Evolutionary conservation across 2,797 vertebrate species (phyloP).

Genomic region (Capromys pilorides): DNA sequence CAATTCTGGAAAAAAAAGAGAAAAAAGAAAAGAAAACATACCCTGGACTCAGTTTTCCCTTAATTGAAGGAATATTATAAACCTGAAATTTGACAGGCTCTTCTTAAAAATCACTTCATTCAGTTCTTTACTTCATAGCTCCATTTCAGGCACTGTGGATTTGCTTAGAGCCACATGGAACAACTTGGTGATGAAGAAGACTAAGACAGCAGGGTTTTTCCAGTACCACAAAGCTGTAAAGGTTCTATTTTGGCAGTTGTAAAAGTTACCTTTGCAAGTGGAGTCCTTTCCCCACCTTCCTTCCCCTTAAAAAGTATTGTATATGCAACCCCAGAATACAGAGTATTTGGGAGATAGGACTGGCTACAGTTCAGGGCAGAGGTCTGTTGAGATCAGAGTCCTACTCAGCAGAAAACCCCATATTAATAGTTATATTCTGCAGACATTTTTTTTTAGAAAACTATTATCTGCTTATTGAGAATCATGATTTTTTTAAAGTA

Average conservation of each 20-base stretch:
- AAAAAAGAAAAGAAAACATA: neutral
- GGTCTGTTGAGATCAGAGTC: neutral
- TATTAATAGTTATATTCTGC: neutral
- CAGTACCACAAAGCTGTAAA: neutral
- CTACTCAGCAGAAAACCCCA: neutral
- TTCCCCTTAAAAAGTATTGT: neutral
- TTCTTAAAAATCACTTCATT: constrained; percentile 53
- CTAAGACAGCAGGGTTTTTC: neutral
- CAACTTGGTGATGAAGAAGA: constrained; percentile 14
- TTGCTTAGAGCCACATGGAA: constrained; percentile 15
- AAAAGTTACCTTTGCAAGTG: constrained; percentile 31
- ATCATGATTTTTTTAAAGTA: neutral
- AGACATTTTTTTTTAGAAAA: constrained; percentile 31
- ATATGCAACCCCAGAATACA: neutral
- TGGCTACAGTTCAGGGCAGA: neutral
- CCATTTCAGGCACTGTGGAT: neutral
- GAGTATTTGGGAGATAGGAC: neutral
- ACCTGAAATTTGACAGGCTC: constrained; percentile 10
- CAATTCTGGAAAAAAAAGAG: too few species aligned
- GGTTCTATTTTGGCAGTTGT: constrained; percentile 38
- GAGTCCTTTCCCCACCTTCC: neutral
- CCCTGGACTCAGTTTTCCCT: neutral
- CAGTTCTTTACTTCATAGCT: constrained; percentile 34
- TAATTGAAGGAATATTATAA: constrained; percentile 7
- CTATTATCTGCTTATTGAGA: neutral